A percentile compares a stretch with the other conserved stretches of the same genome.
Evolutionary conservation across 2,888 invertebrate genomes (phyloP).

Genomic region (Meloe dianella): DNA sequence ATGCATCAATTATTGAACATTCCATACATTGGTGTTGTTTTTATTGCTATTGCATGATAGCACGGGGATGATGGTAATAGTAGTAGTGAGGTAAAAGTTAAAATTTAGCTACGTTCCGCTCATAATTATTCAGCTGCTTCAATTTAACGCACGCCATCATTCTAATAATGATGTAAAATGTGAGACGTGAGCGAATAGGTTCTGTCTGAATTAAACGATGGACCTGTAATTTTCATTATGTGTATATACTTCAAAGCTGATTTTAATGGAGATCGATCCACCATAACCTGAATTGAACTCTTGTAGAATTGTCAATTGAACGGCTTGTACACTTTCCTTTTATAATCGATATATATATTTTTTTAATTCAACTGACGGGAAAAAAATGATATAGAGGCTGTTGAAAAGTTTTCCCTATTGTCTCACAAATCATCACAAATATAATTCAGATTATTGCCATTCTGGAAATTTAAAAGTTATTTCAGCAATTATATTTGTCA

Average conservation of each 20-base stretch:
- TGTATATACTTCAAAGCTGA: conserved; percentile 14
- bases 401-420: background rate
- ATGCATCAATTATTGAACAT: conserved; percentile 48
- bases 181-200: conserved; percentile 24
- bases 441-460: background rate
- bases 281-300: conserved; percentile 19
- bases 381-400: background rate
- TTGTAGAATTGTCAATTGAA: conserved; percentile 15
- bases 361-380: background rate
- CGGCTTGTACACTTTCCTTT: background rate
- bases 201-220: conserved; percentile 27
- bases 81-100: conserved; percentile 22
- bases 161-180: conserved; percentile 49
- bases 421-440: background rate
- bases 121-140: conserved; percentile 48
- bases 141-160: conserved; percentile 50
- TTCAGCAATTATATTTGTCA: background rate
- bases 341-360: too few species aligned
- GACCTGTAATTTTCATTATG: conserved; percentile 30
- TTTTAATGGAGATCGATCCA: conserved; percentile 25
- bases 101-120: conserved; percentile 38
- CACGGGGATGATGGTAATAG: background rate
- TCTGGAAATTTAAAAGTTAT: background rate
- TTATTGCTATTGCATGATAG: background rate
- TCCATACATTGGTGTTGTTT: conserved; percentile 32